These are phyloP conservation scores for Phymorhynchus buccinoides DNA, from an alignment of 1,140 invertebrate species.

Conservation along the genomic window DNA sequence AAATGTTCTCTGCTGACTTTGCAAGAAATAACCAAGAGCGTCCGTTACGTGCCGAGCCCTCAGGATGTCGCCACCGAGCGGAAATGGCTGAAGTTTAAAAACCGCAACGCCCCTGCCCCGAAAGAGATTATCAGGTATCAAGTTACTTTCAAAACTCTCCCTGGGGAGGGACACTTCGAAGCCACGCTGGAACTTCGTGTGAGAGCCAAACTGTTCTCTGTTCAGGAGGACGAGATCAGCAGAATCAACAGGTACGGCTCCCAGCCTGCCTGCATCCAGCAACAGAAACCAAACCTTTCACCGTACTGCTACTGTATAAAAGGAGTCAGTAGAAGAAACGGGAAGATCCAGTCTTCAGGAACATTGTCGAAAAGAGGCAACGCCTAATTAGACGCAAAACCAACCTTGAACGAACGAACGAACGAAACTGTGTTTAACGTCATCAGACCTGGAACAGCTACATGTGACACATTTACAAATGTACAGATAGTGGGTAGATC, in stretches of 20 bases:
- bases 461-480: too few species aligned
- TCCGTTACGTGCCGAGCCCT: slow-evolving; percentile 3
- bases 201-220: slow-evolving; percentile 77
- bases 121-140: slow-evolving; percentile 52
- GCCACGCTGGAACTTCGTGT: slow-evolving; percentile 81
- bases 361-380: too few species aligned
- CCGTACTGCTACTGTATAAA: slow-evolving; percentile 66
- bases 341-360: too few species aligned
- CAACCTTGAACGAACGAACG: too few species aligned
- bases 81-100: slow-evolving; percentile 76
- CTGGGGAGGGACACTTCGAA: slow-evolving; percentile 84
- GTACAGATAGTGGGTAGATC: too few species aligned
- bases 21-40: background rate
- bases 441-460: too few species aligned
- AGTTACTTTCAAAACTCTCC: slow-evolving; percentile 80
- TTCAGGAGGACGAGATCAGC: slow-evolving; percentile 86
- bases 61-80: background rate
- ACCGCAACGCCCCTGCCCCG: slow-evolving; percentile 75
- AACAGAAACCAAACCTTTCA: slow-evolving; percentile 56
- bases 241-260: slow-evolving; percentile 89
- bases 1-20: slow-evolving; percentile 2
- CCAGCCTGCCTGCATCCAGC: slow-evolving; percentile 83
- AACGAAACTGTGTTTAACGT: too few species aligned
- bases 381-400: too few species aligned
- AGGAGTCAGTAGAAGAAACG: too few species aligned